Conservation (phyloP, 2,888 invertebrate species). For the Drosophila limbata region DNA sequence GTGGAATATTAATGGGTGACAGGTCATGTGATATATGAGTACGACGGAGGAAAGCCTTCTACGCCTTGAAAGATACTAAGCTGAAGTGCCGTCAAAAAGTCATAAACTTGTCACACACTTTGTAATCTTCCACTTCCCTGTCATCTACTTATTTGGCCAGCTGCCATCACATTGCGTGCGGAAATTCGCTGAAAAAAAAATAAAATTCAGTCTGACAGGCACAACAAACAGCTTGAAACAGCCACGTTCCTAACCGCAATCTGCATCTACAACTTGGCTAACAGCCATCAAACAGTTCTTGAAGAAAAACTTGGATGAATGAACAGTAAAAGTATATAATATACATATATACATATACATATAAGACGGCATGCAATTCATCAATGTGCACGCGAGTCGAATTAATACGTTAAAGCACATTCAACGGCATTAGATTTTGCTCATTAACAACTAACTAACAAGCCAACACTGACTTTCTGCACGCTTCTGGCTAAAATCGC, state of each 20-base stretch:
- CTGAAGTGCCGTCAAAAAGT: conserved; percentile 68
- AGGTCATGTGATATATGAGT: conserved; percentile 51
- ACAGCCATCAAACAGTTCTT: conserved; percentile 2
- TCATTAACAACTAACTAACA: conserved; percentile 47
- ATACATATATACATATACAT: too few species aligned
- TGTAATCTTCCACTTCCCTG: conserved; percentile 56
- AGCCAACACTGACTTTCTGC: conserved; percentile 10
- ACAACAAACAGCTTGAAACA: conserved; percentile 26
- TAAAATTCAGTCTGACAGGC: conserved; percentile 43
- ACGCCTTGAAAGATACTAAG: conserved; percentile 21
- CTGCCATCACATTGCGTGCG: conserved; percentile 57
- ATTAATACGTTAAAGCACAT: conserved; percentile 52
- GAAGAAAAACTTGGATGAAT: background rate
- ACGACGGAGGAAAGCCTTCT: conserved; percentile 27
- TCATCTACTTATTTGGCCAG: conserved; percentile 48
- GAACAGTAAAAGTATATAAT: background rate
- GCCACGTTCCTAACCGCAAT: conserved; percentile 20
- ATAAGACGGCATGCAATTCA: conserved; percentile 24
- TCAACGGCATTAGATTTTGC: conserved; percentile 32
- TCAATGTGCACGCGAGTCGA: conserved; percentile 47
- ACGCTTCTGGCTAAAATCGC: background rate
- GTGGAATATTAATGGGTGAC: conserved; percentile 55
- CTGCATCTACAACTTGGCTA: conserved; percentile 8
- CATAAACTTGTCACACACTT: conserved; percentile 77
- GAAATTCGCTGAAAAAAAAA: conserved; percentile 37